Evolutionary conservation across 2,797 vertebrate species (phyloP).

Genomic region (Anabas testudineus): DNA sequence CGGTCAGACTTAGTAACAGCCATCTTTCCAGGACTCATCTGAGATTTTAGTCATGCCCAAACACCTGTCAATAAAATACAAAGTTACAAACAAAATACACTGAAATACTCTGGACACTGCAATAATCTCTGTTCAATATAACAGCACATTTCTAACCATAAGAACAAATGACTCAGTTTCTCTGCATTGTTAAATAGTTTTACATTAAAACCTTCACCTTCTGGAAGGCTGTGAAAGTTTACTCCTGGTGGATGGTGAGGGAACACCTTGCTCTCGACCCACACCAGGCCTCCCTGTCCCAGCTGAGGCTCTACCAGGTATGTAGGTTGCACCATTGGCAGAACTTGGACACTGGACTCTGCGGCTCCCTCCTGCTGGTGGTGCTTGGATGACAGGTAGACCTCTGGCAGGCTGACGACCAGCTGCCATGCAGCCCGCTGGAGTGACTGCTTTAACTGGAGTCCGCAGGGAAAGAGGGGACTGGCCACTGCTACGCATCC

Average conservation of each 20-base stretch:
- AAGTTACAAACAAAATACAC: not conserved
- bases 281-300: constrained; percentile 71
- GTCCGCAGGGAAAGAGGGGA: constrained; percentile 84
- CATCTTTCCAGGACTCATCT: constrained; percentile 94
- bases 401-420: constrained; percentile 84
- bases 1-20: constrained; percentile 88
- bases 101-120: no score
- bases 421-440: constrained; percentile 79
- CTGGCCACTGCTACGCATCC: constrained; percentile 86
- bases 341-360: constrained; percentile 84
- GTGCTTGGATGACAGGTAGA: constrained; percentile 80
- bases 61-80: constrained; percentile 79
- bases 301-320: constrained; percentile 68
- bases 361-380: constrained; percentile 61
- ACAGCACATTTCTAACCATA: not conserved
- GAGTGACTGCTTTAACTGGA: constrained; percentile 86
- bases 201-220: constrained; percentile 78
- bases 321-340: constrained; percentile 69
- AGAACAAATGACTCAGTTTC: not conserved
- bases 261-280: constrained; percentile 73
- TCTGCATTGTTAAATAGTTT: not conserved
- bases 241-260: constrained; percentile 78
- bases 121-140: not conserved
- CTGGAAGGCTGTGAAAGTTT: constrained; percentile 85
- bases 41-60: constrained; percentile 85